Evolutionary conservation across 2,113 vertebrate species (phyloP).

Genomic region (Megaceryle maxima): DNA sequence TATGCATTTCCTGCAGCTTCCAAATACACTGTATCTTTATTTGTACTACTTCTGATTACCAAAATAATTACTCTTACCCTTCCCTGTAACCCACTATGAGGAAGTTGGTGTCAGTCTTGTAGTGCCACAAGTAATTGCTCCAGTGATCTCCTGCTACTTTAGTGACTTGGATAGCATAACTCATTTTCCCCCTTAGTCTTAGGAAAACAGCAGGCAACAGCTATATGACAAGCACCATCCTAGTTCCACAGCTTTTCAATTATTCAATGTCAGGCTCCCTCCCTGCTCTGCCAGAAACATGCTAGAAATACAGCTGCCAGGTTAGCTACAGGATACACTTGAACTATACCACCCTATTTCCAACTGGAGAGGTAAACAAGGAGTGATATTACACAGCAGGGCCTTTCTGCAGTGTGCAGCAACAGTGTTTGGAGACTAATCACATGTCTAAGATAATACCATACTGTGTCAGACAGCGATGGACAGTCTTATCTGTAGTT

Average conservation of each 20-base stretch:
- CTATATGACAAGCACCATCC: background rate
- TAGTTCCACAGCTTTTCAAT: background rate
- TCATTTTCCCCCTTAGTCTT: background rate
- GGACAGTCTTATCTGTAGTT: background rate
- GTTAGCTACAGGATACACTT: background rate
- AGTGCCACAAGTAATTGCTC: background rate
- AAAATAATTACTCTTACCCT: background rate
- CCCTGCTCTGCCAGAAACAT: background rate
- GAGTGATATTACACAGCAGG: background rate
- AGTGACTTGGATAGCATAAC: background rate
- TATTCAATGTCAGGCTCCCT: background rate
- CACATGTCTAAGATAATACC: background rate
- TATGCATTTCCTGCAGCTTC: background rate
- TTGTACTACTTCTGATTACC: background rate
- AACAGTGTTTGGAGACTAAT: background rate
- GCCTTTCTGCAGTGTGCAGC: background rate
- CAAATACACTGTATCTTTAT: background rate
- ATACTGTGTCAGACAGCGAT: background rate
- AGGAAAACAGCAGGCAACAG: background rate
- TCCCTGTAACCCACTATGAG: background rate
- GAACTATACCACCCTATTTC: background rate
- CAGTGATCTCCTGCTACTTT: background rate
- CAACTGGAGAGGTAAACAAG: background rate
- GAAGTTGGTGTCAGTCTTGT: background rate
- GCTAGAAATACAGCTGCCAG: background rate